phyloP scores from a whole-genome alignment of 2,113 vertebrate species.

The Corythornis cristatus region DNA sequence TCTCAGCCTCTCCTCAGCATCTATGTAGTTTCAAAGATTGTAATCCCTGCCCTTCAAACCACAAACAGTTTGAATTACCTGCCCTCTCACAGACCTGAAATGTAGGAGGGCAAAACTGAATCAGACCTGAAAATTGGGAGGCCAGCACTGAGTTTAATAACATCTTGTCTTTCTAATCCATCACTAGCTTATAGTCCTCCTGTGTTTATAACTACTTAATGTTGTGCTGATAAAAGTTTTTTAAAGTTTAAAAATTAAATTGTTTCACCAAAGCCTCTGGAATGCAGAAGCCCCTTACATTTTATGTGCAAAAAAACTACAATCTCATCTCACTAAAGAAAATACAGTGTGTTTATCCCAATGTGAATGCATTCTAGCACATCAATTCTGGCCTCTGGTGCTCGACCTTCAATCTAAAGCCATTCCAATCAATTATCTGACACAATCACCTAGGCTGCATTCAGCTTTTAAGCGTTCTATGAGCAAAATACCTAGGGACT shows the following conservation, averaged over 20 bases:
- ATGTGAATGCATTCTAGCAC: accelerated
- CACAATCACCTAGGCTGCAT: neutral
- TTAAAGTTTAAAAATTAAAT: neutral
- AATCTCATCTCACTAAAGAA: neutral
- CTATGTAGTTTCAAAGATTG: neutral
- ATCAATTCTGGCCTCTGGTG: neutral
- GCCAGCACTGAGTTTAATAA: neutral
- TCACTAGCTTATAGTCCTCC: neutral
- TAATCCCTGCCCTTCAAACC: neutral
- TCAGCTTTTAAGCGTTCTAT: neutral
- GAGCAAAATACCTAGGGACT: neutral
- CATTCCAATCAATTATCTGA: neutral
- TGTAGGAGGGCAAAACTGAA: neutral
- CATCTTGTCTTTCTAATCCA: neutral
- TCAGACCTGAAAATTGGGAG: neutral
- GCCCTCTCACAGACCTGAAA: neutral
- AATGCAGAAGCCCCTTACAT: neutral
- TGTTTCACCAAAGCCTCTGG: neutral
- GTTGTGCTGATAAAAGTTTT: neutral
- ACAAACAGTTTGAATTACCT: neutral
- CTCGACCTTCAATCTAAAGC: neutral
- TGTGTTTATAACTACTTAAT: neutral
- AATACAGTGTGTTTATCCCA: neutral
- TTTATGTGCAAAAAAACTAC: neutral
- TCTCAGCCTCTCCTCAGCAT: neutral